Evolutionary conservation across 2,113 vertebrate genomes (phyloP), one percentile per base, ranked within the genome.

Genomic region (Blennius ocellaris): DNA sequence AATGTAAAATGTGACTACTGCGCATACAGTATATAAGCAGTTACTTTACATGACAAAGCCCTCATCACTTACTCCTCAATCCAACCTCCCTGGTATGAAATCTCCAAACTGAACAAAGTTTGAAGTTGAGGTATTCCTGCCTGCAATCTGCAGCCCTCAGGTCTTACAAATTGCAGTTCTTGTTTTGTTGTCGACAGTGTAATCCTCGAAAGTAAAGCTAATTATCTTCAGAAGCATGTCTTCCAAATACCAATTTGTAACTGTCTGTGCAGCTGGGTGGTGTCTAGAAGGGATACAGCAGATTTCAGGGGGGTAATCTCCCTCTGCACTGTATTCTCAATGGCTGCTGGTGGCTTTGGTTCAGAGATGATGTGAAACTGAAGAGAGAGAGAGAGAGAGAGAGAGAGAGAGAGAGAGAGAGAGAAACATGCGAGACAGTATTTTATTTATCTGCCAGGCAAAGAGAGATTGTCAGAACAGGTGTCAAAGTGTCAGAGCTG

Each of bases 171-270:
- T 63, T 76, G 64, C 64, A 78, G 8, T 72, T 71, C 69, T 58
- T 72, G 61, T 85, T 81, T 89, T 85, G 82, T 87, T 85, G 82
- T 74, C 71, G 64, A 30, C 71, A 66, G 81, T 58, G 78, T 84
- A 89, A 84, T 89, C 85, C 81, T 84, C 51, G 64, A 82, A 71
- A 86, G 85, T 86, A 84, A 86, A 87, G 83, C 81, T 90, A 90
- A 90, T 90, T 87, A 86, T 84, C 79, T 74, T 63, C 69, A 64
- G 64, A 72, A 59, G 74, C 87, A 80, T 85, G 80, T 82, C 83
- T 84, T 87, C 85, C 85, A 80, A 86, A 84, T 78, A 75, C 78
- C 67, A 84, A 80, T 85, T 77, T 85, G 82, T 80, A 69, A 74
- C 56, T 76, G 85, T 76, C 56, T 82, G 49, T 78, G 76, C 61